phyloP scores from a whole-genome alignment of 2,888 invertebrate genomes.

The Acleris literana region DNA sequence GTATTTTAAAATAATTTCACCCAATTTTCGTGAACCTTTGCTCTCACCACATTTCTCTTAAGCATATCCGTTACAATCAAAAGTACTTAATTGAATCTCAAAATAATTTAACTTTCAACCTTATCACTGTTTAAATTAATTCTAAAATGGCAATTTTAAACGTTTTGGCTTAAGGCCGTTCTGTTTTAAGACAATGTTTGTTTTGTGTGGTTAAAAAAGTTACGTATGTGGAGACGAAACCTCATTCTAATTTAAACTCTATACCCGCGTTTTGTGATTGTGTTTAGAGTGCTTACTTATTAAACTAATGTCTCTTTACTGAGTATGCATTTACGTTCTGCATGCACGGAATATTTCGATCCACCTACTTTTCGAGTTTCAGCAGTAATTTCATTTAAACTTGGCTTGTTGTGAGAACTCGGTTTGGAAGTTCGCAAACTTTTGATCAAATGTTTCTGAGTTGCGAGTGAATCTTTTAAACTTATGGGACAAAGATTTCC shows the following conservation, averaged over 20 bases:
- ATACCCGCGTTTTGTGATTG: too few species aligned
- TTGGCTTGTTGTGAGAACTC: constrained; percentile 17
- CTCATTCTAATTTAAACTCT: too few species aligned
- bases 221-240: too few species aligned
- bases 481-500: not conserved
- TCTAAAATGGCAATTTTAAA: too few species aligned
- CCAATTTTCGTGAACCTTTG: not conserved
- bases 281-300: not conserved
- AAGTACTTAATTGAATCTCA: not conserved
- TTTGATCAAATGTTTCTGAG: not conserved
- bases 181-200: too few species aligned
- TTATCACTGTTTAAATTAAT: too few species aligned
- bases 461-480: not conserved
- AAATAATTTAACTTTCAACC: too few species aligned
- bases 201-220: too few species aligned
- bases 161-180: too few species aligned
- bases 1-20: not conserved
- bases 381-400: constrained; percentile 26
- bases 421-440: not conserved
- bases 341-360: constrained; percentile 3
- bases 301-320: not conserved
- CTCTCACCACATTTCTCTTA: not conserved
- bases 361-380: constrained; percentile 9
- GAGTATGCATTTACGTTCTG: not conserved
- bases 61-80: not conserved